phyloP scores from a whole-genome alignment of 2,113 vertebrate genomes.

The Diadophis punctatus region DNA sequence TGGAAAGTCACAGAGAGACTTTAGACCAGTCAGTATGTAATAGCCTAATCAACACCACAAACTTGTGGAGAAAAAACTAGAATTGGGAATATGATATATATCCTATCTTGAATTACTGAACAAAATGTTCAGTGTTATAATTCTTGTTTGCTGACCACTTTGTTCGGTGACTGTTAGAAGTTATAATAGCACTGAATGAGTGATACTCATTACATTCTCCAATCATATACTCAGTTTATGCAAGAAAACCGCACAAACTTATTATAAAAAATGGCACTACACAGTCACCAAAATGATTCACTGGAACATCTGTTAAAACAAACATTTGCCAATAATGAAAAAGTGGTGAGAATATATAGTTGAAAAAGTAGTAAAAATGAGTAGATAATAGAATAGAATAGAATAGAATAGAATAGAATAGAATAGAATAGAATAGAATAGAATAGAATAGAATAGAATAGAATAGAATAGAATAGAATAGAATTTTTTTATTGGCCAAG shows the following conservation, averaged over 20 bases:
- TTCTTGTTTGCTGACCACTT: neutral
- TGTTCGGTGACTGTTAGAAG: neutral
- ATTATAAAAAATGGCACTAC: neutral
- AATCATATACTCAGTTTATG: neutral
- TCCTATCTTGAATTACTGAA: neutral
- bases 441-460: too few species aligned
- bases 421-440: too few species aligned
- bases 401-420: too few species aligned
- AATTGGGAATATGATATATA: neutral
- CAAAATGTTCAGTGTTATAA: neutral
- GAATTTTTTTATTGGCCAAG: too few species aligned
- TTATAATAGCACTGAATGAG: neutral
- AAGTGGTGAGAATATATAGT: neutral
- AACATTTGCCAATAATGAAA: neutral
- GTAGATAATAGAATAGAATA: too few species aligned
- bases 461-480: too few species aligned
- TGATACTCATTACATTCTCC: neutral
- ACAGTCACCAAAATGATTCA: neutral
- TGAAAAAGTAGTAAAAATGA: neutral
- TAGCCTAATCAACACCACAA: neutral
- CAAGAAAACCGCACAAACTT: neutral
- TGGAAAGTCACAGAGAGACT: neutral
- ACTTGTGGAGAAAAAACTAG: neutral
- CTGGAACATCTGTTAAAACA: neutral
- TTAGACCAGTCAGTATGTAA: neutral